Conservation (phyloP, 2,888 invertebrate genomes). For the Acanthosepion esculentum region DNA sequence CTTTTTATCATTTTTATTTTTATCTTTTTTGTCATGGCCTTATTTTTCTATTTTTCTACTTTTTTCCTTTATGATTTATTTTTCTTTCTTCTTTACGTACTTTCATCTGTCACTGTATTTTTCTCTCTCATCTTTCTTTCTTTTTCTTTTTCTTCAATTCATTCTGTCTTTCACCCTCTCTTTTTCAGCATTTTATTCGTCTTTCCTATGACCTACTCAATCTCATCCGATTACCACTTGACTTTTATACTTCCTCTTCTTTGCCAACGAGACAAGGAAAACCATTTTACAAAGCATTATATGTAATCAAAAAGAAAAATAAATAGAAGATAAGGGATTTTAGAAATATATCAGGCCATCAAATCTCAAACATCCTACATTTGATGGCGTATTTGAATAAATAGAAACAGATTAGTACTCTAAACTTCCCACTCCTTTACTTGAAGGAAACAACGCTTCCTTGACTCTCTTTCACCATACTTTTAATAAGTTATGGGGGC, state of each 20-base stretch:
- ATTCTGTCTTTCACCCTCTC: not conserved
- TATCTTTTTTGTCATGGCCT: not conserved
- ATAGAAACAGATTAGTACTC: not conserved
- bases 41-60: not conserved
- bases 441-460: too few species aligned
- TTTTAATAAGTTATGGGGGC: too few species aligned
- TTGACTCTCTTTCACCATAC: too few species aligned
- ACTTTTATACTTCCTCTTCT: conserved; percentile 24
- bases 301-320: not conserved
- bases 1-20: not conserved
- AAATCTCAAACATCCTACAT: not conserved
- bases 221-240: not conserved
- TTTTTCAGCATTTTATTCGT: not conserved
- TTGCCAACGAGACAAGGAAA: not conserved
- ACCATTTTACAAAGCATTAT: not conserved
- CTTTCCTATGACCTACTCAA: conserved; percentile 15
- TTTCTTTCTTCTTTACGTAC: not conserved
- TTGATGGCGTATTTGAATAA: not conserved
- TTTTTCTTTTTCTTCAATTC: not conserved
- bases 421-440: too few species aligned
- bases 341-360: not conserved
- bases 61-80: not conserved
- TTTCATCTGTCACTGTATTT: not conserved
- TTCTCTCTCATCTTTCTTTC: not conserved
- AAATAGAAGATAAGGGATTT: not conserved